Percentiles rank a stretch among this genome's conserved stretches.
Conservation (phyloP, 1,140 invertebrate genomes). For the Nixonia krombeini region DNA sequence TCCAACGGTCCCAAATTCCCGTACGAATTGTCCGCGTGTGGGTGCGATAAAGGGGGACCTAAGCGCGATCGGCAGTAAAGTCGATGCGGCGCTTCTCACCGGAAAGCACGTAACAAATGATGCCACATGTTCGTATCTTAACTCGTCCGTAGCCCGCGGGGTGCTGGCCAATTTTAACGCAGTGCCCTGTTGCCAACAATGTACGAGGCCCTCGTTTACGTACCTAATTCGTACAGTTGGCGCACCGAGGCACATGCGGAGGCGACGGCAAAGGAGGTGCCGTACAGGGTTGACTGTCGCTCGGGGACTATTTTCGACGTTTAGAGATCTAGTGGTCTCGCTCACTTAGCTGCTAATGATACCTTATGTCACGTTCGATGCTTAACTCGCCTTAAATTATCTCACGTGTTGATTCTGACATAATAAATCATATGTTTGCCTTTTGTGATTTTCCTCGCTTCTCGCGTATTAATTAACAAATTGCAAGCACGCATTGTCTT, state of each 20-base stretch:
- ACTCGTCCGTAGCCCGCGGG: slow-evolving; percentile 39
- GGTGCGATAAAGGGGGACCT: slow-evolving; percentile 12
- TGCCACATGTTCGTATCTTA: slow-evolving; percentile 71
- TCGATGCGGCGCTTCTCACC: slow-evolving; percentile 39
- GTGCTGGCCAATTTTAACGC: slow-evolving; percentile 47
- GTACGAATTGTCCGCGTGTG: slow-evolving; percentile 41
- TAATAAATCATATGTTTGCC: too few species aligned
- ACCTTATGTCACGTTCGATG: slow-evolving; percentile 47
- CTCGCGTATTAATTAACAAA: too few species aligned
- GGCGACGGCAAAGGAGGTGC: slow-evolving; percentile 36
- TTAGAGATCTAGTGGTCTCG: slow-evolving; percentile 41
- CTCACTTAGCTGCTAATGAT: slow-evolving; percentile 51
- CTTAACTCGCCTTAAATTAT: slow-evolving; percentile 25
- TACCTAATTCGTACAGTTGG: slow-evolving; percentile 47
- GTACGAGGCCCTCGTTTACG: slow-evolving; percentile 33
- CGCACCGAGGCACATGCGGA: slow-evolving; percentile 23
- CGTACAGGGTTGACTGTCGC: slow-evolving; percentile 49
- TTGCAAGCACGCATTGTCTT: too few species aligned
- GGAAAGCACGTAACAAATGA: slow-evolving; percentile 66
- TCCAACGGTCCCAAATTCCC: slow-evolving; percentile 36
- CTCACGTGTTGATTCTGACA: too few species aligned
- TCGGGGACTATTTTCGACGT: slow-evolving; percentile 49
- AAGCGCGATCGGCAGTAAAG: slow-evolving; percentile 22
- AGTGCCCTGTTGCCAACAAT: slow-evolving; percentile 17
- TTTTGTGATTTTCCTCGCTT: too few species aligned